Conservation (phyloP, 2,888 invertebrate genomes). For the Serrognathus titanus region DNA sequence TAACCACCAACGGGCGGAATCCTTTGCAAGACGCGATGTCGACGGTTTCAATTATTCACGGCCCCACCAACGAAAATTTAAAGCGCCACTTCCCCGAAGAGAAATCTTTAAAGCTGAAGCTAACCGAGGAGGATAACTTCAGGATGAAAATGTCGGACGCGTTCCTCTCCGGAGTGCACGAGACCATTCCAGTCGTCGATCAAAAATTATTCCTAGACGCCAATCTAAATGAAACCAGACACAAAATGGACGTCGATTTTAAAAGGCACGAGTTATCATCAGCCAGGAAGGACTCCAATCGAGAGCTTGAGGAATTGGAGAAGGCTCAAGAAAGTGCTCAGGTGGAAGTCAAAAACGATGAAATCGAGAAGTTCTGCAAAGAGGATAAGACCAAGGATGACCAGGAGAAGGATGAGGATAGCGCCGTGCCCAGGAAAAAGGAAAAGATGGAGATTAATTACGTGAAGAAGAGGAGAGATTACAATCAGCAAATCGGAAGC, state of each 20-base stretch:
- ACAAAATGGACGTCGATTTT: constrained; percentile 19
- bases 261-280: background rate
- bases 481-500: constrained; percentile 46
- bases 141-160: constrained; percentile 57
- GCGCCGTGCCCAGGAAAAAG: constrained; percentile 52
- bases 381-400: constrained; percentile 44
- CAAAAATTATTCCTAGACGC: constrained; percentile 29
- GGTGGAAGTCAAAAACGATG: constrained; percentile 26
- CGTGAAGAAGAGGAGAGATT: constrained; percentile 45
- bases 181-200: constrained; percentile 46
- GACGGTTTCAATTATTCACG: constrained; percentile 18
- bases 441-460: constrained; percentile 50
- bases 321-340: constrained; percentile 26
- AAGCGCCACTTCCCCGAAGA: constrained; percentile 17
- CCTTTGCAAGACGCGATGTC: constrained; percentile 28
- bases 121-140: constrained; percentile 23
- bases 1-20: constrained; percentile 16
- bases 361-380: constrained; percentile 44
- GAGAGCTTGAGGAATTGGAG: constrained; percentile 36
- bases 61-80: constrained; percentile 16
- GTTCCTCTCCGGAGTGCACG: constrained; percentile 58
- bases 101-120: constrained; percentile 7
- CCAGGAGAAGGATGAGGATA: constrained; percentile 48
- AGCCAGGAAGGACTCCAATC: constrained; percentile 38
- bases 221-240: constrained; percentile 22